Conservation (phyloP, 2,113 vertebrate species). For the Coreoperca whiteheadi region DNA sequence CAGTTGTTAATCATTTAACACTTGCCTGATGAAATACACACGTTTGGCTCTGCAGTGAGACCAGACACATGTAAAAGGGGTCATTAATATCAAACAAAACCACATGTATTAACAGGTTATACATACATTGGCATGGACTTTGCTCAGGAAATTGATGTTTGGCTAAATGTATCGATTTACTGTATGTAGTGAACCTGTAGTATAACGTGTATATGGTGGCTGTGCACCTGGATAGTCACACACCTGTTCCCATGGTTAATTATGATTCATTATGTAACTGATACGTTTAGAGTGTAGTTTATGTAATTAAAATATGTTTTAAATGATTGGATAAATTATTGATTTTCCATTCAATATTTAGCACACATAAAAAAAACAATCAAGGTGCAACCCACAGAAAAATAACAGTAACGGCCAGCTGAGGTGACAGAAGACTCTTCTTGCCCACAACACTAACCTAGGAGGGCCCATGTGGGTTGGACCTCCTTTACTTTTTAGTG, state of each 20-base stretch:
- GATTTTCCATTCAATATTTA: neutral
- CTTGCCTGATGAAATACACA: neutral
- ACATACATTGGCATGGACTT: neutral
- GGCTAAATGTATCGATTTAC: neutral
- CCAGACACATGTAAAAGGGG: neutral
- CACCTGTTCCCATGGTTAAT: neutral
- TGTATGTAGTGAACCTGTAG: neutral
- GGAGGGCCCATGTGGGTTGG: neutral
- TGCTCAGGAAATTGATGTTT: neutral
- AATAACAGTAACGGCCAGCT: neutral
- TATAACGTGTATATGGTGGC: neutral
- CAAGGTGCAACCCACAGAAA: neutral
- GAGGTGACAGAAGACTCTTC: neutral
- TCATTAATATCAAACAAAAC: neutral
- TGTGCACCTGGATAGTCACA: neutral
- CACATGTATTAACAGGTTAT: neutral
- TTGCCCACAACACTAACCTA: neutral
- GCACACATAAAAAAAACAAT: neutral
- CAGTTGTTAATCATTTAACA: neutral
- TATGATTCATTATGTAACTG: neutral
- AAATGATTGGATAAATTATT: neutral
- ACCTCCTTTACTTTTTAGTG: neutral
- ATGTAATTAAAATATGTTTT: neutral
- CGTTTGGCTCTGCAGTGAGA: neutral
- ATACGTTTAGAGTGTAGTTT: neutral